Conservation (phyloP, 2,888 invertebrate species). For the Synanthedon formicaeformis region DNA sequence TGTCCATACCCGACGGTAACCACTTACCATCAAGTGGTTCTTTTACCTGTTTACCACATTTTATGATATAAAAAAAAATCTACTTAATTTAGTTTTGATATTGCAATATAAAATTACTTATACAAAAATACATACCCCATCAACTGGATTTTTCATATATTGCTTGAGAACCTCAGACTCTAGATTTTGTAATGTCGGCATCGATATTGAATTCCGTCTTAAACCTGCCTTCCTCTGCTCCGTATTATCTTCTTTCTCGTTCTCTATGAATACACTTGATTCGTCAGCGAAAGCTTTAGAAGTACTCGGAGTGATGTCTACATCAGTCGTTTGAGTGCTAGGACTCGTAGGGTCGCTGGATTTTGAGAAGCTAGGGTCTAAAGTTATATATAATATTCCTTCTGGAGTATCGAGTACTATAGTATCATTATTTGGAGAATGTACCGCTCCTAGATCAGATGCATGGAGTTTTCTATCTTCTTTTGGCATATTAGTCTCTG, state of each 20-base stretch:
- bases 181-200: conserved; percentile 79
- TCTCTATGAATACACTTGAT: conserved; percentile 34
- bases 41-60: no score
- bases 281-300: conserved; percentile 42
- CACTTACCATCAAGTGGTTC: no score
- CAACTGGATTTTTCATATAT: conserved; percentile 37
- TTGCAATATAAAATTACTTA: no score
- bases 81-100: no score
- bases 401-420: conserved; percentile 61
- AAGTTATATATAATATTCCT: conserved; percentile 56
- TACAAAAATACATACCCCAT: conserved; percentile 33
- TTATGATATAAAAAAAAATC: no score
- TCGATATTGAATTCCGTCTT: conserved; percentile 79
- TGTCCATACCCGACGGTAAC: no score
- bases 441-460: conserved; percentile 44
- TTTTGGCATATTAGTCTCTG: conserved; percentile 6
- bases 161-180: conserved; percentile 70
- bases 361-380: conserved; percentile 37
- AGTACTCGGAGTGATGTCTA: conserved; percentile 26
- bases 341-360: conserved; percentile 20
- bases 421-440: conserved; percentile 50
- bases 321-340: conserved; percentile 27
- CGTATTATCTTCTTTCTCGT: conserved; percentile 25
- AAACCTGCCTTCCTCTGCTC: conserved; percentile 42
- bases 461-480: conserved; percentile 33